These are phyloP conservation scores for Pachyseris speciosa DNA, from an alignment of 64 coral and sea anemone genomes.

Conservation along the genomic window DNA sequence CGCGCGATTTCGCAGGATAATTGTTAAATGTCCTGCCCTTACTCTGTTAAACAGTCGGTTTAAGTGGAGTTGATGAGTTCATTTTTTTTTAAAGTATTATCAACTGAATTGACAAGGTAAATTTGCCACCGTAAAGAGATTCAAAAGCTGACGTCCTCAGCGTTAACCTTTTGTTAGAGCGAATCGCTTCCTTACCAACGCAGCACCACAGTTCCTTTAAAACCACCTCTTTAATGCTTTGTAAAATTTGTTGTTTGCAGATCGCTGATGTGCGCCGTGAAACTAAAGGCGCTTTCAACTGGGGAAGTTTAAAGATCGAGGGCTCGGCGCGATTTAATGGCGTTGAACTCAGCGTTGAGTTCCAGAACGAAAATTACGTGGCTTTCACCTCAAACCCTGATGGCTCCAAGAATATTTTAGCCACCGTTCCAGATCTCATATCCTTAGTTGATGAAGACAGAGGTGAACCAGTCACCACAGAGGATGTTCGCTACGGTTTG, in stretches of 20 bases:
- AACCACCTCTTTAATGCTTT: neutral
- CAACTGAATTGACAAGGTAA: too few species aligned
- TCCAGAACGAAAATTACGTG: slow-evolving; percentile 94
- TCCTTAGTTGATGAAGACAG: slow-evolving; percentile 86
- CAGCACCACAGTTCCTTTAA: too few species aligned
- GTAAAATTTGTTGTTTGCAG: slow-evolving; percentile 17
- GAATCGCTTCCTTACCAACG: too few species aligned
- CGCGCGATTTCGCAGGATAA: too few species aligned
- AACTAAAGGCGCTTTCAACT: slow-evolving; percentile 68
- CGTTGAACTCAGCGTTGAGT: slow-evolving; percentile 33
- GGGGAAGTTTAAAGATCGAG: slow-evolving; percentile 73
- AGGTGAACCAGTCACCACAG: slow-evolving; percentile 88
- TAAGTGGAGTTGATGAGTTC: too few species aligned
- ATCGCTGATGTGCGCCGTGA: slow-evolving; percentile 71
- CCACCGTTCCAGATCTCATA: slow-evolving; percentile 89
- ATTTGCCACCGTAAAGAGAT: too few species aligned
- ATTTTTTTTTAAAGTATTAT: too few species aligned
- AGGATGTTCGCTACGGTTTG: slow-evolving; percentile 89
- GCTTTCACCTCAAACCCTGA: slow-evolving; percentile 48
- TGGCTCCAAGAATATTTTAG: slow-evolving; percentile 67
- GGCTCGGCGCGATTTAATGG: slow-evolving; percentile 16
- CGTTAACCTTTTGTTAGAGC: too few species aligned
- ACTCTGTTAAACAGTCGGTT: too few species aligned
- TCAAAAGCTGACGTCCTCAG: too few species aligned
- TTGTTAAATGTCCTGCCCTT: too few species aligned